Evolutionary conservation across 2,797 vertebrate genomes (phyloP).

Genomic region (Telmatherina bonti): DNA sequence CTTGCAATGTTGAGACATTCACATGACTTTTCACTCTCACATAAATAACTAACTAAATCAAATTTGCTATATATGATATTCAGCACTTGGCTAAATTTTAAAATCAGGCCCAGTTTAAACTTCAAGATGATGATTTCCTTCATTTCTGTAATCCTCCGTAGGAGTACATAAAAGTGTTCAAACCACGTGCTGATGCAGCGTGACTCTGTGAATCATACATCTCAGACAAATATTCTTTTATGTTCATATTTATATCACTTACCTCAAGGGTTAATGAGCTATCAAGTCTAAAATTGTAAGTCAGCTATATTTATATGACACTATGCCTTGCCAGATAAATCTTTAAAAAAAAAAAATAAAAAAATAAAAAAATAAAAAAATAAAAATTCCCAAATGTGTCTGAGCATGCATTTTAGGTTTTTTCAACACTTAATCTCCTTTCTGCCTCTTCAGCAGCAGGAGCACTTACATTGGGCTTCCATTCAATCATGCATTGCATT

Average conservation of each 20-base stretch:
- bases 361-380: too few species aligned
- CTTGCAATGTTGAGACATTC: conserved; percentile 6
- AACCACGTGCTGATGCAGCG: conserved; percentile 12
- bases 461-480: conserved; percentile 11
- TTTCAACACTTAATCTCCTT: conserved; percentile 39
- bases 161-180: conserved; percentile 34
- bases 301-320: conserved; percentile 32
- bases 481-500: conserved; percentile 35
- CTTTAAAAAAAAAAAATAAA: conserved; percentile 26
- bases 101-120: conserved; percentile 42
- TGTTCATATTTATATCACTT: conserved; percentile 32
- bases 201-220: conserved; percentile 31
- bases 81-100: conserved; percentile 18
- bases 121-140: conserved; percentile 8
- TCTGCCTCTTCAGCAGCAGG: conserved; percentile 44
- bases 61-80: conserved; percentile 37
- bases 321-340: conserved; percentile 7
- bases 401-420: conserved; percentile 30
- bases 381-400: conserved; percentile 13
- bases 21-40: conserved; percentile 10
- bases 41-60: not conserved
- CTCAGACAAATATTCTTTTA: conserved; percentile 16
- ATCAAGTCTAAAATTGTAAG: conserved; percentile 12
- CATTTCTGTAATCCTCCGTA: conserved; percentile 50
- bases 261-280: conserved; percentile 15